phyloP scores from a whole-genome alignment of 37 sponge, comb jelly and placozoan genomes.

The Amphimedon queenslandica region DNA sequence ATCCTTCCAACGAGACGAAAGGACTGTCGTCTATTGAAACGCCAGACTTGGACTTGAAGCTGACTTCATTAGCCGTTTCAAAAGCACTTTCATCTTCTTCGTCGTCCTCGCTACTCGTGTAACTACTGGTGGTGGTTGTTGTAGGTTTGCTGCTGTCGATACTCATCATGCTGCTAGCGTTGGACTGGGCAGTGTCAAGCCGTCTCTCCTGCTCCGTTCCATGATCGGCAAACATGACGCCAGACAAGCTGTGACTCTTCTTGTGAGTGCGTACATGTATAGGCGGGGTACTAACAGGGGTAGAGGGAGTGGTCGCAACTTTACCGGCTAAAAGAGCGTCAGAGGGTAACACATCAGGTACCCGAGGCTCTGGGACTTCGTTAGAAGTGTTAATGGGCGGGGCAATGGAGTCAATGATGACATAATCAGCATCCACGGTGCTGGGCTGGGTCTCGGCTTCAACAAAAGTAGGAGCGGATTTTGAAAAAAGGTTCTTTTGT shows the following conservation, averaged over 20 bases:
- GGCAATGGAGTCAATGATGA: no score
- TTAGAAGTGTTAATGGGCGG: no score
- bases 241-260: constrained; percentile 2
- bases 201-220: background rate
- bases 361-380: no score
- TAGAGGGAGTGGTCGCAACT: no score
- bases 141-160: background rate
- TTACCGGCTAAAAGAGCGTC: no score
- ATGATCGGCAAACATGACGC: background rate
- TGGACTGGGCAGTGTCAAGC: background rate
- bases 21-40: background rate
- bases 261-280: no score
- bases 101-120: background rate
- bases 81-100: background rate
- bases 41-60: background rate
- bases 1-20: background rate
- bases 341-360: no score
- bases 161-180: background rate
- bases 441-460: no score
- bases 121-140: background rate
- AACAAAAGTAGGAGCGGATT: no score
- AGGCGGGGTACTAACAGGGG: no score
- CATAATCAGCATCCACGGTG: no score
- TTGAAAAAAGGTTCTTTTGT: no score
- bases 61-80: background rate